These are phyloP conservation scores for Calameuta pallipes DNA, from an alignment of 2,888 invertebrate species.

Conservation along the genomic window DNA sequence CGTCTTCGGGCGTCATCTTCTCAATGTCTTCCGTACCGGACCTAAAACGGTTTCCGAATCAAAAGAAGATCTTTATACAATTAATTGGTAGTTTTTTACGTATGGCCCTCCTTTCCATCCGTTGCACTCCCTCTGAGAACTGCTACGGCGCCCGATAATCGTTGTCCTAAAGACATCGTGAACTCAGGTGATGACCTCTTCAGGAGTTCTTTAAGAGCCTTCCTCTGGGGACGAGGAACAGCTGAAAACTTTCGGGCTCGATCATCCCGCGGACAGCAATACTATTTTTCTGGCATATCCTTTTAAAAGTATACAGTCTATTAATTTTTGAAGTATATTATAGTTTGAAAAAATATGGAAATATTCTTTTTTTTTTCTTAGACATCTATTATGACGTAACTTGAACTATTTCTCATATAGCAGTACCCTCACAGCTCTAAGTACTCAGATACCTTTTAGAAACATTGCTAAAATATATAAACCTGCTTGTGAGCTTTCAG, in stretches of 20 bases:
- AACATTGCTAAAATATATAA: too few species aligned
- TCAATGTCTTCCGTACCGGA: constrained; percentile 45
- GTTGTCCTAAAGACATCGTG: constrained; percentile 47
- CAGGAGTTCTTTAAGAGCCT: constrained; percentile 19
- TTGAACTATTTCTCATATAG: neutral
- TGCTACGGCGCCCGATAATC: constrained; percentile 47
- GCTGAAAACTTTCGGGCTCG: constrained; percentile 8
- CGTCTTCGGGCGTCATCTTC: constrained; percentile 51
- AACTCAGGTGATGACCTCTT: constrained; percentile 21
- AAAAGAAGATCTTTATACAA: neutral
- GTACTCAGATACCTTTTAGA: too few species aligned
- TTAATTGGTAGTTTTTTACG: constrained; percentile 34
- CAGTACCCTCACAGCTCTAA: too few species aligned
- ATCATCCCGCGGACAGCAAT: constrained; percentile 10
- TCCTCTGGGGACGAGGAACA: constrained; percentile 9
- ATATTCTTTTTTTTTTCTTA: neutral
- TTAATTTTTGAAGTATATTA: neutral
- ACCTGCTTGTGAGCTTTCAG: too few species aligned
- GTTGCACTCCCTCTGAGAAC: constrained; percentile 43
- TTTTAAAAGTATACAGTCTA: neutral
- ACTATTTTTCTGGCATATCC: neutral
- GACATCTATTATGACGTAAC: neutral
- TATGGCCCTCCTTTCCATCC: constrained; percentile 32
- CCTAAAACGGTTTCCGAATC: constrained; percentile 16
- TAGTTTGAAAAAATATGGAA: neutral